phyloP scores from a whole-genome alignment of 2,888 invertebrate species.

The Rambutsinella grinnellia region DNA sequence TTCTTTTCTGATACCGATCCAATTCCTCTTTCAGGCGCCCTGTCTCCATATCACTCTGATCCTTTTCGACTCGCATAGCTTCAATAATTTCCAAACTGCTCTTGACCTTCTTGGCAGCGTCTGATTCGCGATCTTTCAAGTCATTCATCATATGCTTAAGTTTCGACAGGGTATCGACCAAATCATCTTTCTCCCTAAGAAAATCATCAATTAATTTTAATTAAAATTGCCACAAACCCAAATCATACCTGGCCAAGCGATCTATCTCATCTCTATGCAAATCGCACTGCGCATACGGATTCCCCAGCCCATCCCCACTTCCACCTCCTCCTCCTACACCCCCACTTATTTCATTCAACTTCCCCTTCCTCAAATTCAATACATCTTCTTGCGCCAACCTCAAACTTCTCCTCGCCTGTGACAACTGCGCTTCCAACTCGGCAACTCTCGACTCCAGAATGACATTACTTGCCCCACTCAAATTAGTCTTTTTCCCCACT shows the following conservation, averaged over 20 bases:
- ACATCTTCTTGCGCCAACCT: constrained; percentile 80
- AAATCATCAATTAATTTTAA: constrained; percentile 5
- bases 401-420: constrained; percentile 82
- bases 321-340: constrained; percentile 10
- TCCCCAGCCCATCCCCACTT: background rate
- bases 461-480: constrained; percentile 52
- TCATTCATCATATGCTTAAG: constrained; percentile 77
- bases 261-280: constrained; percentile 80
- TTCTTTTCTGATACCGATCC: constrained; percentile 81
- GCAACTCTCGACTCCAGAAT: constrained; percentile 88
- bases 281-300: constrained; percentile 71
- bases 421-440: constrained; percentile 85
- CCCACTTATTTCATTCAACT: constrained; percentile 55
- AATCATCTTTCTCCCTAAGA: constrained; percentile 76
- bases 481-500: constrained; percentile 36
- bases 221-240: background rate
- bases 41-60: constrained; percentile 79
- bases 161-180: constrained; percentile 79
- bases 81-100: constrained; percentile 80
- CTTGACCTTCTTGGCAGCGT: constrained; percentile 77
- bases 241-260: constrained; percentile 75
- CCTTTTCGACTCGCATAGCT: constrained; percentile 83
- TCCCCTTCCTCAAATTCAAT: constrained; percentile 71
- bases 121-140: constrained; percentile 76
- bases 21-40: constrained; percentile 82